These are phyloP conservation scores for Phyllotis vaccarum DNA, from an alignment of 2,797 vertebrate genomes.

Conservation along the genomic window DNA sequence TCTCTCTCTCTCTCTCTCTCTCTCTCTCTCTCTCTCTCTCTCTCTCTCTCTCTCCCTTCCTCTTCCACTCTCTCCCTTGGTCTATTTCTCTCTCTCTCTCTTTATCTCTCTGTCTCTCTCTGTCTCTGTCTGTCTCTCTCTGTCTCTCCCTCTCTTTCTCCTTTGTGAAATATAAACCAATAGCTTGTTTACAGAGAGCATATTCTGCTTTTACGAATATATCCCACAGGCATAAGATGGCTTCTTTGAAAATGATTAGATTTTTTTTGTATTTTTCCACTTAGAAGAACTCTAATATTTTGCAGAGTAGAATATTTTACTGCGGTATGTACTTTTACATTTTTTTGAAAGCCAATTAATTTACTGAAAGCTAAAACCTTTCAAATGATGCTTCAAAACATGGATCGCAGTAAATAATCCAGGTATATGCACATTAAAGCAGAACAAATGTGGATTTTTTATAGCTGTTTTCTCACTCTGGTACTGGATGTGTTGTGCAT, in stretches of 20 bases:
- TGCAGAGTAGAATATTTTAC: neutral
- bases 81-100: neutral
- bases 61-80: neutral
- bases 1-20: neutral
- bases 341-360: neutral
- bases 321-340: neutral
- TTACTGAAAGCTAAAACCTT: neutral
- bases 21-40: neutral
- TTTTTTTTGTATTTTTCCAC: neutral
- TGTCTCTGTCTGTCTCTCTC: neutral
- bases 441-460: neutral
- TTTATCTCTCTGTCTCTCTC: neutral
- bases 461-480: neutral
- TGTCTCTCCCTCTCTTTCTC: neutral
- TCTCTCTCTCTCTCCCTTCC: rapidly evolving
- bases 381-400: neutral
- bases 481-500: neutral
- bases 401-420: neutral
- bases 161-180: neutral
- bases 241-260: neutral
- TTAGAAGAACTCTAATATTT: neutral
- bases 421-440: neutral
- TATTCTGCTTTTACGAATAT: neutral
- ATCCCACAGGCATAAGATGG: neutral
- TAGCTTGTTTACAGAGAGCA: neutral